These are phyloP conservation scores for Timandra comae DNA, from an alignment of 2,888 invertebrate species.

Conservation along the genomic window DNA sequence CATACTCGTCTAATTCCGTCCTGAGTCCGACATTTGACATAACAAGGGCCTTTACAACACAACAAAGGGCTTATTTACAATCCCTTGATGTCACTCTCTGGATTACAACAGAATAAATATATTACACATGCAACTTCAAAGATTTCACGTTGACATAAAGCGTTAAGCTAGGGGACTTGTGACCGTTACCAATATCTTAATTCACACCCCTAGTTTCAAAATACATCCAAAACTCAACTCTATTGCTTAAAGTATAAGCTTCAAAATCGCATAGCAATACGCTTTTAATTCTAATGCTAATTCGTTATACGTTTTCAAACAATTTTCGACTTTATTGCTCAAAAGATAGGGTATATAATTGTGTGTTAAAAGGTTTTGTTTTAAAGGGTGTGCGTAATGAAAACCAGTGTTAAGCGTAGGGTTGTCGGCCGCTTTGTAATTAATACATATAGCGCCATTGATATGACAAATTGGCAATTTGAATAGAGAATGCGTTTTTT, in stretches of 20 bases:
- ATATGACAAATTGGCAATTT: conserved; percentile 61
- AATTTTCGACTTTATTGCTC: conserved; percentile 25
- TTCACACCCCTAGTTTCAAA: conserved; percentile 66
- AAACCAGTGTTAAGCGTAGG: conserved; percentile 53
- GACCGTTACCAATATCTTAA: conserved; percentile 60
- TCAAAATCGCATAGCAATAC: conserved; percentile 19
- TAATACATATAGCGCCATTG: conserved; percentile 69
- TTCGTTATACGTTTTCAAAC: conserved; percentile 3
- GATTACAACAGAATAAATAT: conserved; percentile 29
- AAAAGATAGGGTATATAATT: conserved; percentile 24
- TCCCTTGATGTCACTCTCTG: conserved; percentile 12
- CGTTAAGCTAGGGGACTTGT: conserved; percentile 40
- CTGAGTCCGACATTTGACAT: not conserved
- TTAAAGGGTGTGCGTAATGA: conserved; percentile 56
- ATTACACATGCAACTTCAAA: conserved; percentile 57
- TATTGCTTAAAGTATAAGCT: conserved; percentile 8
- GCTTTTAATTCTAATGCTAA: conserved; percentile 37
- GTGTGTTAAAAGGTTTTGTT: conserved; percentile 11
- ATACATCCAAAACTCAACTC: conserved; percentile 12
- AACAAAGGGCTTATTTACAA: conserved; percentile 10
- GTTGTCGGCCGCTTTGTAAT: conserved; percentile 66
- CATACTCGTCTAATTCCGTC: too few species aligned
- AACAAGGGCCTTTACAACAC: too few species aligned
- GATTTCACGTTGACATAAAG: conserved; percentile 68
- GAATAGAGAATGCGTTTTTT: too few species aligned